Conservation (phyloP, 2,888 invertebrate species). For the Agriopis marginaria region DNA sequence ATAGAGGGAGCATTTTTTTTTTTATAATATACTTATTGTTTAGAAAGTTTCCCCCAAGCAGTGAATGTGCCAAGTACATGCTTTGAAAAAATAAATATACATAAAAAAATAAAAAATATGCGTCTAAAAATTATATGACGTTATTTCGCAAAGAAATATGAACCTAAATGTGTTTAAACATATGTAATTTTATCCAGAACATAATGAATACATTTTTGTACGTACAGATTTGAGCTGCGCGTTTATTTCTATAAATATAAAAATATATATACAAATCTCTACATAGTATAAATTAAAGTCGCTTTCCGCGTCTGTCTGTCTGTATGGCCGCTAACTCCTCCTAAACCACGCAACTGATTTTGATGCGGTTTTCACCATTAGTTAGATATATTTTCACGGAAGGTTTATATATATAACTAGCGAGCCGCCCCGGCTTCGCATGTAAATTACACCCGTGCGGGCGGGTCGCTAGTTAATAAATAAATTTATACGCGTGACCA, state of each 20-base stretch:
- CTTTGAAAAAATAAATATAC: conserved; percentile 40
- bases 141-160: conserved; percentile 31
- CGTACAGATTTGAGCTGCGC: conserved; percentile 58
- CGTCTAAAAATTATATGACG: conserved; percentile 35
- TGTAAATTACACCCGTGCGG: no score
- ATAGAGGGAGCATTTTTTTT: not conserved
- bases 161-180: conserved; percentile 14
- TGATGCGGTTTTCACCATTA: no score
- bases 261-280: conserved; percentile 24
- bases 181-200: conserved; percentile 2
- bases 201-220: conserved; percentile 5
- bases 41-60: conserved; percentile 44
- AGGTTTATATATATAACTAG: no score
- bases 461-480: no score
- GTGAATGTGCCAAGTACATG: conserved; percentile 70
- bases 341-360: no score
- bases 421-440: no score
- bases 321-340: no score
- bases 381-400: no score
- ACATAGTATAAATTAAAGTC: no score
- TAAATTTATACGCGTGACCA: no score
- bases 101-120: conserved; percentile 34
- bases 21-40: not conserved
- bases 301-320: no score
- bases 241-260: conserved; percentile 60